Evolutionary conservation across 2,797 vertebrate species (phyloP).

Genomic region (Tauraco hartlaubi): DNA sequence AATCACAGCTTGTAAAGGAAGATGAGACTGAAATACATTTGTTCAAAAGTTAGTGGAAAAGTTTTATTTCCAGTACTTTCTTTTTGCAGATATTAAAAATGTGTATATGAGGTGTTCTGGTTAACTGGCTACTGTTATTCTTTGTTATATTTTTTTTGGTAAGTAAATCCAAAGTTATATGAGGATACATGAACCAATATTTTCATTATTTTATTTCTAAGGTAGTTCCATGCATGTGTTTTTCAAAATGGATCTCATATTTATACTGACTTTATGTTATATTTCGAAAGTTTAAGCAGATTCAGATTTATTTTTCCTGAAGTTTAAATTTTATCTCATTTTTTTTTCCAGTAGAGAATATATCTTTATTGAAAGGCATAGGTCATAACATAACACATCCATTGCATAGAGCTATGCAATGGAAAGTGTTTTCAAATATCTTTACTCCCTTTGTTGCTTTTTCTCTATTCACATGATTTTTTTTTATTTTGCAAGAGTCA

Average conservation of each 20-base stretch:
- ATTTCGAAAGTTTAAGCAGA: neutral
- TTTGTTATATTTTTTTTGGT: accelerated
- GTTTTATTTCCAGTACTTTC: neutral
- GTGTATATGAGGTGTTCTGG: neutral
- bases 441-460: neutral
- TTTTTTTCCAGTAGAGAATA: neutral
- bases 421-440: neutral
- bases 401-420: neutral
- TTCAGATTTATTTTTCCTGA: neutral
- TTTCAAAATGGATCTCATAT: neutral
- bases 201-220: neutral
- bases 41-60: neutral
- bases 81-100: neutral
- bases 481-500: neutral
- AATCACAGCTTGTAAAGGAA: neutral
- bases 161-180: neutral
- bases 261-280: neutral
- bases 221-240: neutral
- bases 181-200: neutral
- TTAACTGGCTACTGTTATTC: neutral
- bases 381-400: neutral
- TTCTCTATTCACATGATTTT: neutral
- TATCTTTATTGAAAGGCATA: neutral
- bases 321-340: neutral
- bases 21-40: neutral